These are phyloP conservation scores for Stomatorhinus walkeri DNA, from an alignment of 2,797 vertebrate species.

Conservation along the genomic window DNA sequence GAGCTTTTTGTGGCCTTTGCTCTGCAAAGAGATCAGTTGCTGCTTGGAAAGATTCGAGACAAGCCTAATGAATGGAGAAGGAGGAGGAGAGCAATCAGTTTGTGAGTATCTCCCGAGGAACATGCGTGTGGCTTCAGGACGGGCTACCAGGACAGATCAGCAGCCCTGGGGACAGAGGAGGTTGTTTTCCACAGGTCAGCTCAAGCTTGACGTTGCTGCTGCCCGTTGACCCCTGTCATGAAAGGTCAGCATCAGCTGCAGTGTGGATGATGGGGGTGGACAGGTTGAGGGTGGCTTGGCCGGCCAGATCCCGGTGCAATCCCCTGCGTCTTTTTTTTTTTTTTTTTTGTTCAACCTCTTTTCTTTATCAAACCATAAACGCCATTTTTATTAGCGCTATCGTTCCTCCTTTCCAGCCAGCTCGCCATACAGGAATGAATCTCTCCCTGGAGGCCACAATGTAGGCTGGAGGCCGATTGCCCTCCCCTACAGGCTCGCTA, in stretches of 20 bases:
- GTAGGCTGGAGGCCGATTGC: neutral
- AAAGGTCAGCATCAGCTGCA: neutral
- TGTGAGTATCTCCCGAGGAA: neutral
- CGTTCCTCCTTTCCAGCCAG: neutral
- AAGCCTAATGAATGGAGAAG: neutral
- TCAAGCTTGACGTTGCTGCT: neutral
- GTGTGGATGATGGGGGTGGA: neutral
- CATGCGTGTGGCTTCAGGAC: neutral
- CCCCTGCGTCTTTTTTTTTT: neutral
- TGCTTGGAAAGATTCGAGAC: neutral
- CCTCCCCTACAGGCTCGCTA: constrained; percentile 20
- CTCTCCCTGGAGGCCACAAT: neutral
- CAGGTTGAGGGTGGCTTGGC: neutral
- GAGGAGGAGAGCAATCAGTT: neutral
- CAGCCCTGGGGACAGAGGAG: neutral
- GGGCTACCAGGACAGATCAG: neutral
- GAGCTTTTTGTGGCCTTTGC: neutral
- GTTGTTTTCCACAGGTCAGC: neutral
- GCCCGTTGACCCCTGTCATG: neutral
- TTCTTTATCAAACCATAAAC: neutral
- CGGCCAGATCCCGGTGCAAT: neutral
- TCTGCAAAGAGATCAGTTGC: neutral
- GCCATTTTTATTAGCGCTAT: neutral
- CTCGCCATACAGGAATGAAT: neutral
- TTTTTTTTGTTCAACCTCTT: neutral